Conservation (phyloP, 1,140 invertebrate genomes). For the Zaprionus vittiger region DNA sequence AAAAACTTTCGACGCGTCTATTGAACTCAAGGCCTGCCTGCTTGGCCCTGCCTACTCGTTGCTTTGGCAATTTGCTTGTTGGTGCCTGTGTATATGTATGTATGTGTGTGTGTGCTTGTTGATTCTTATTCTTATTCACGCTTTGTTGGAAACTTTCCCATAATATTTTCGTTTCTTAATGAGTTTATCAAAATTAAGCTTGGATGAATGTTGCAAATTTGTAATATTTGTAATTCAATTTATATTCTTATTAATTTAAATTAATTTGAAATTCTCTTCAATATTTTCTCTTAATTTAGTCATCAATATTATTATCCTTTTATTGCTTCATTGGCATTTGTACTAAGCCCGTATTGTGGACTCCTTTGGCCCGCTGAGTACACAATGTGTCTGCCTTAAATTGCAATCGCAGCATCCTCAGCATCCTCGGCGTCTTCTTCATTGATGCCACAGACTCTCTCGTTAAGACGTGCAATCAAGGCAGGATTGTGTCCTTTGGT, state of each 20-base stretch:
- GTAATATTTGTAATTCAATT: neutral
- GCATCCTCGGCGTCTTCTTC: neutral
- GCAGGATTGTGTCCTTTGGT: slow-evolving; percentile 53
- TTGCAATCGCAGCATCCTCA: neutral
- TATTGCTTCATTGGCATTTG: neutral
- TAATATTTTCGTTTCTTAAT: slow-evolving; percentile 2
- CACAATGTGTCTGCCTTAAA: neutral
- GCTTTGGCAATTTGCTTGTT: slow-evolving; percentile 10
- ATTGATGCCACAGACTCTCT: slow-evolving; percentile 20
- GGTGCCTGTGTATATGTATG: neutral
- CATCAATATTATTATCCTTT: neutral
- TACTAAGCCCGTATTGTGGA: neutral
- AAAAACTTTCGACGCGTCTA: slow-evolving; percentile 60
- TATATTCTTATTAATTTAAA: neutral
- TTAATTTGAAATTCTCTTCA: neutral
- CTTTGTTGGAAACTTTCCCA: slow-evolving; percentile 21
- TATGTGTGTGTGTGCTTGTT: neutral
- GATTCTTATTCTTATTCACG: neutral
- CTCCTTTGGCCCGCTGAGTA: slow-evolving; percentile 6
- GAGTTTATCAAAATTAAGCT: neutral
- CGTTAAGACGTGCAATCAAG: slow-evolving; percentile 47
- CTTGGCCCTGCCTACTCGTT: slow-evolving; percentile 5
- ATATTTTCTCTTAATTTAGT: neutral
- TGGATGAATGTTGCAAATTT: neutral
- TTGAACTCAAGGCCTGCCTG: slow-evolving; percentile 43